Evolutionary conservation across 2,888 invertebrate species (phyloP).

Genomic region (Leptinotarsa rubiginosa): DNA sequence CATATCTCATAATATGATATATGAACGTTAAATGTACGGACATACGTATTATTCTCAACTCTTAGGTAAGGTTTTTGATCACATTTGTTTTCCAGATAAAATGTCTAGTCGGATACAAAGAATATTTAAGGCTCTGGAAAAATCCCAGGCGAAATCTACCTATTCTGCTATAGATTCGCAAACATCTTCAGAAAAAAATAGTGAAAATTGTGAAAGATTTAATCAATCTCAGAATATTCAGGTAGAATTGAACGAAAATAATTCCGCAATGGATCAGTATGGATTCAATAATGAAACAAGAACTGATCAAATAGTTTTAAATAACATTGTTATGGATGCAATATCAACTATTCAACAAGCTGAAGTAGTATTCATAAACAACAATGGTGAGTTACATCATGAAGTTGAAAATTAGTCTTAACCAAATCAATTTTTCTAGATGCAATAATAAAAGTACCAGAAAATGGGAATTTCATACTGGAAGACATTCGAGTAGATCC

Average conservation of each 20-base stretch:
- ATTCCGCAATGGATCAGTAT: neutral
- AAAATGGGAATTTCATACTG: conserved; percentile 14
- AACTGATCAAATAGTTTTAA: neutral
- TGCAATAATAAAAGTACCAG: conserved; percentile 11
- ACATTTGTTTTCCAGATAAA: neutral
- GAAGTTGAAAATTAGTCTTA: conserved; percentile 5
- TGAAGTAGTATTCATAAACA: conserved; percentile 14
- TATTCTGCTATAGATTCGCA: neutral
- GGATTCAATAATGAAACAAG: neutral
- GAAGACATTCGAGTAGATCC: conserved; percentile 19
- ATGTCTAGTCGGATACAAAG: neutral
- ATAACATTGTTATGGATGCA: conserved; percentile 6
- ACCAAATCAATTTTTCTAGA: conserved; percentile 8
- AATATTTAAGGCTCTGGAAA: neutral
- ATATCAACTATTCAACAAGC: conserved; percentile 17
- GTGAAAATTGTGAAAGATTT: neutral
- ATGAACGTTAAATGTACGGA: neutral
- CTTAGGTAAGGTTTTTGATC: neutral
- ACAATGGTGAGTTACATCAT: conserved; percentile 13
- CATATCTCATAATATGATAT: no score
- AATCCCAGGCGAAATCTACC: neutral
- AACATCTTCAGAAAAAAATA: neutral
- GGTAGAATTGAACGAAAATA: neutral
- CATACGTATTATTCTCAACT: neutral
- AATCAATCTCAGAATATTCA: neutral